phyloP scores from a whole-genome alignment of 2,113 vertebrate genomes.

The Microtus oregoni region DNA sequence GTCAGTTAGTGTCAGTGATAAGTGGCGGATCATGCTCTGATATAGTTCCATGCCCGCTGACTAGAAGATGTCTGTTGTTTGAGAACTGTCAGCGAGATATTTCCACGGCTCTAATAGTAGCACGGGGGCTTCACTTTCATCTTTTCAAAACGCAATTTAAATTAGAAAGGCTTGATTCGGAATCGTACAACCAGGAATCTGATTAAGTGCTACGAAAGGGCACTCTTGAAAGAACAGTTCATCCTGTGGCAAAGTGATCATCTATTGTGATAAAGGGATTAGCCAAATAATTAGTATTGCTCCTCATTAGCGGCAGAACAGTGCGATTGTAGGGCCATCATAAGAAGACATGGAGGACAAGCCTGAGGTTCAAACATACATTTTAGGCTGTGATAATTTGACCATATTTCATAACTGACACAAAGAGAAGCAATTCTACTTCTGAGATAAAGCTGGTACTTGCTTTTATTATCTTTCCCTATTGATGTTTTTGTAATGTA shows the following conservation, averaged over 20 bases:
- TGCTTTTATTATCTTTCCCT: neutral
- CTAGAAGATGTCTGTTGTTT: constrained; percentile 6
- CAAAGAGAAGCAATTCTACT: neutral
- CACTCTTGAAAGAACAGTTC: neutral
- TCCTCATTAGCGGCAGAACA: constrained; percentile 32
- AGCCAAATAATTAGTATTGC: constrained; percentile 47
- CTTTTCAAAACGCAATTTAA: constrained; percentile 31
- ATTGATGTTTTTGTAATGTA: neutral
- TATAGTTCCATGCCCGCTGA: neutral
- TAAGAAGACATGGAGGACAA: neutral
- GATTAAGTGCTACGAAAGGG: neutral
- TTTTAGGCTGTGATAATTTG: constrained; percentile 2
- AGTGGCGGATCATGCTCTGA: neutral
- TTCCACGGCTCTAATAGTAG: neutral
- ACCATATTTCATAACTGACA: constrained; percentile 16
- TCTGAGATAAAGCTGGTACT: neutral
- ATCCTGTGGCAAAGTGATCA: neutral
- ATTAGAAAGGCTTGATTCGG: neutral
- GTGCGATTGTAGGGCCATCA: neutral
- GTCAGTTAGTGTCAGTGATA: neutral
- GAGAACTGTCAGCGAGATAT: constrained; percentile 6
- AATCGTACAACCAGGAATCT: neutral
- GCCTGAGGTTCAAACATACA: neutral
- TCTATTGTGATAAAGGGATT: constrained; percentile 2
- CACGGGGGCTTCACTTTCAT: constrained; percentile 14